Conservation (phyloP, 2,797 vertebrate species). For the Caiman crocodilus region DNA sequence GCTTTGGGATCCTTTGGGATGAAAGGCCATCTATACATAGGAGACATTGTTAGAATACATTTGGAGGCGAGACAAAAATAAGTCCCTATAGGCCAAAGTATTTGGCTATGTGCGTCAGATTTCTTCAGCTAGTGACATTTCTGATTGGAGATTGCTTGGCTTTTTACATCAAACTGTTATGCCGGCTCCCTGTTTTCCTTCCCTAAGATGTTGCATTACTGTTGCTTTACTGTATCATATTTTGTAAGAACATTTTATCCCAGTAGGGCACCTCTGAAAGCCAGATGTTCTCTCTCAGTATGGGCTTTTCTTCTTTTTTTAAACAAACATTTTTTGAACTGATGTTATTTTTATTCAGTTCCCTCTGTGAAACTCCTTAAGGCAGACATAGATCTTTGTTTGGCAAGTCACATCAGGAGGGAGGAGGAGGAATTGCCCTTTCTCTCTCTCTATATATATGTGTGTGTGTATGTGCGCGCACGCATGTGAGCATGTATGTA, state of each 20-base stretch:
- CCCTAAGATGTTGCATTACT: not conserved
- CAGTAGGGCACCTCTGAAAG: slow-evolving; percentile 29
- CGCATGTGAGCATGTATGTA: too few relatives aligned
- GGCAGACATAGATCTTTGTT: not conserved
- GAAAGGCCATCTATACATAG: accelerated
- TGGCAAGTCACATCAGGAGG: not conserved
- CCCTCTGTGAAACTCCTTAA: slow-evolving; percentile 23
- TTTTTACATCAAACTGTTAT: not conserved
- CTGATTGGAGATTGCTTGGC: not conserved
- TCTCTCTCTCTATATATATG: not conserved
- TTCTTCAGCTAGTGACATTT: not conserved
- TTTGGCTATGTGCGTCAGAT: not conserved
- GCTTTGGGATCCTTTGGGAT: accelerated
- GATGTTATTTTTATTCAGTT: slow-evolving; percentile 56
- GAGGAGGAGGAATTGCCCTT: not conserved
- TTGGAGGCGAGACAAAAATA: not conserved
- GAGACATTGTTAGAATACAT: not conserved
- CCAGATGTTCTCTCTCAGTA: slow-evolving; percentile 30
- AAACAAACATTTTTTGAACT: slow-evolving; percentile 26
- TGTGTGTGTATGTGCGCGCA: accelerated
- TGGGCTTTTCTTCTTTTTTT: not conserved
- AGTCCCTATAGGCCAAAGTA: not conserved
- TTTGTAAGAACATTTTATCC: slow-evolving; percentile 31
- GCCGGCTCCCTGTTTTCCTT: not conserved
- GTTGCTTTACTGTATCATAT: not conserved